Evolutionary conservation across 2,113 vertebrate genomes (phyloP), one percentile per base, ranked within the genome.

Genomic region (Atrichornis clamosus): DNA sequence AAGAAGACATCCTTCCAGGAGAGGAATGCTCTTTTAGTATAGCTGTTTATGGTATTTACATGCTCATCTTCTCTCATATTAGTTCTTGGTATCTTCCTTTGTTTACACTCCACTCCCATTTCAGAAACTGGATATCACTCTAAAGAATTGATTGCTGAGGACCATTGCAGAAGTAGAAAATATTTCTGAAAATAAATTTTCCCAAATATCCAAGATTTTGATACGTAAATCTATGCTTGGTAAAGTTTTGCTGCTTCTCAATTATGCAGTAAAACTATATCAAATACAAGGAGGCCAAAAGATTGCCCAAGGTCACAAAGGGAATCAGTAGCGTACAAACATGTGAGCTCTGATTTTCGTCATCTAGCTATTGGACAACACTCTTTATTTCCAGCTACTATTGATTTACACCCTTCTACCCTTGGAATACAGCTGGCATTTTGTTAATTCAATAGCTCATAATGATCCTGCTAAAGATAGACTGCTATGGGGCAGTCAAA

Each of bases 391-490:
- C 94, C 91, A 93, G 75, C 39, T 44, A 56, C 44, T 93, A 95
- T 96, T 79, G 89, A 95, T 89, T 91, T 85, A 84, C 42, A 84
- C 21, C 37, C 76, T 86, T 79, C 82, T 70, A 90, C 63, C 80
- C 72, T 70, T 2, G 2, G 55, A 96, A 88, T 79, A 87, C 88
- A 81, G 76, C 78, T 93, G 87, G 90, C 75, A 76, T 97, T 96
- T 93, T 35, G 72, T 92, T 96, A 93, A 96, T 90, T 96, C 93
- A 80, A 94, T 96, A 91, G 72, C 55, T 86, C 85, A 74, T 95
- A 97, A 94, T 83, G 92, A 96, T 93, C 82, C 56, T 86, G 82
- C 92, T 96, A 96, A 97, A 96, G 63, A 97, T 86, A 95, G 93
- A 93, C 64, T 88, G 72, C 37, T 89, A 52, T 10, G 1, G 69